Evolutionary conservation across 2,888 invertebrate genomes (phyloP).

Genomic region (Philonicus albiceps): DNA sequence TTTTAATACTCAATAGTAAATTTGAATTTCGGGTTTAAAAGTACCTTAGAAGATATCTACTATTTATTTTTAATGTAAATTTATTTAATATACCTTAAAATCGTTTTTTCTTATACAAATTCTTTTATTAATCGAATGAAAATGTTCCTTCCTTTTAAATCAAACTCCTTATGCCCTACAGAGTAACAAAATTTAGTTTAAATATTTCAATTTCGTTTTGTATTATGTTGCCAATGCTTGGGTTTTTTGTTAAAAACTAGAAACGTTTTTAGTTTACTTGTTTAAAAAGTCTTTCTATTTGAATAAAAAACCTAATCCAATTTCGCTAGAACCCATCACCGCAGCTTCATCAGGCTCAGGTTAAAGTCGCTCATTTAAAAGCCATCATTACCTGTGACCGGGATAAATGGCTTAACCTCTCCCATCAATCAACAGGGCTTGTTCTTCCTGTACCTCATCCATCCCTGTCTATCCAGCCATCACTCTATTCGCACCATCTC

Average conservation of each 20-base stretch:
- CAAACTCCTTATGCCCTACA: neutral
- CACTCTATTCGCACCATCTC: neutral
- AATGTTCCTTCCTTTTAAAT: too few relatives aligned
- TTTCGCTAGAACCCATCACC: neutral
- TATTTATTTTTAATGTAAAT: too few relatives aligned
- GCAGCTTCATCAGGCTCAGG: neutral
- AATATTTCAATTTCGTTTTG: neutral
- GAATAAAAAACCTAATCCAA: neutral
- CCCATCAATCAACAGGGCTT: neutral
- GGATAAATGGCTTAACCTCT: slow-evolving; percentile 1
- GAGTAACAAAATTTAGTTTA: neutral
- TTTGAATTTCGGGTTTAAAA: too few relatives aligned
- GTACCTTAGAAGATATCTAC: too few relatives aligned
- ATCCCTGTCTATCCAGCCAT: neutral
- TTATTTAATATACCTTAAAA: too few relatives aligned
- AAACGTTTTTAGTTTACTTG: neutral
- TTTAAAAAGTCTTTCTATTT: neutral
- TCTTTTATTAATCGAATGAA: too few relatives aligned
- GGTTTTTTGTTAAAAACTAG: neutral
- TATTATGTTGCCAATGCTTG: neutral
- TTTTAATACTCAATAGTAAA: too few relatives aligned
- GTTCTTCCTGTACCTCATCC: neutral
- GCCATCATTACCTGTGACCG: slow-evolving; percentile 9
- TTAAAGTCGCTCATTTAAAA: slow-evolving; percentile 32
- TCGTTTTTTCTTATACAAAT: too few relatives aligned